Evolutionary conservation across 2,797 vertebrate species (phyloP).

Genomic region (Anguilla megastoma): DNA sequence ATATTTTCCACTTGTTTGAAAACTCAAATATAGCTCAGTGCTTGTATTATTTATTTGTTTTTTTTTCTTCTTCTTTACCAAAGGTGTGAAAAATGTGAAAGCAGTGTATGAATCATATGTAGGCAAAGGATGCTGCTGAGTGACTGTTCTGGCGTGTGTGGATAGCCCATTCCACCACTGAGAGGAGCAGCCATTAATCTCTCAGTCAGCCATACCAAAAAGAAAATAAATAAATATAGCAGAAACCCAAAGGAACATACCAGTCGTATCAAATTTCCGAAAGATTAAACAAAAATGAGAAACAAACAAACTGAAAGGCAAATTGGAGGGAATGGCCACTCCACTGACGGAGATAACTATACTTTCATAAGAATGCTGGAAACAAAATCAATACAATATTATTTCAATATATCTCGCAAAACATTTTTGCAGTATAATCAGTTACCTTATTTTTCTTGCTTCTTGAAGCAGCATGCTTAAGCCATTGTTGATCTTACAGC

Average conservation of each 20-base stretch:
- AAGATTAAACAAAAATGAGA: background rate
- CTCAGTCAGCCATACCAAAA: background rate
- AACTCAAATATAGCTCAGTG: background rate
- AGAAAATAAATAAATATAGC: background rate
- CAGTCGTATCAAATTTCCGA: background rate
- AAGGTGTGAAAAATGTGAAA: background rate
- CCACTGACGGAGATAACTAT: background rate
- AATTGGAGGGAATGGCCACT: background rate
- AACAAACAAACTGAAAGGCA: background rate
- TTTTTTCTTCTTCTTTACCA: background rate
- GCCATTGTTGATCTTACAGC: background rate
- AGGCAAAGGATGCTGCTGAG: background rate
- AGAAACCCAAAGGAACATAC: background rate
- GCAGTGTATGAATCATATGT: background rate
- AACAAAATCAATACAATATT: background rate
- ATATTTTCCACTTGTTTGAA: background rate
- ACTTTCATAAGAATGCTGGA: background rate
- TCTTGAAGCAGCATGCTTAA: background rate
- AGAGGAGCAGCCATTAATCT: background rate
- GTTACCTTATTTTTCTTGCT: background rate
- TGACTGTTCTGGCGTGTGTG: background rate
- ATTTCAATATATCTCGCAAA: background rate
- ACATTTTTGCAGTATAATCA: background rate
- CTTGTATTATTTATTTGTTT: background rate
- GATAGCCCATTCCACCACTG: background rate